Evolutionary conservation across 2,888 invertebrate genomes (phyloP).

Genomic region (Harmothoe impar): DNA sequence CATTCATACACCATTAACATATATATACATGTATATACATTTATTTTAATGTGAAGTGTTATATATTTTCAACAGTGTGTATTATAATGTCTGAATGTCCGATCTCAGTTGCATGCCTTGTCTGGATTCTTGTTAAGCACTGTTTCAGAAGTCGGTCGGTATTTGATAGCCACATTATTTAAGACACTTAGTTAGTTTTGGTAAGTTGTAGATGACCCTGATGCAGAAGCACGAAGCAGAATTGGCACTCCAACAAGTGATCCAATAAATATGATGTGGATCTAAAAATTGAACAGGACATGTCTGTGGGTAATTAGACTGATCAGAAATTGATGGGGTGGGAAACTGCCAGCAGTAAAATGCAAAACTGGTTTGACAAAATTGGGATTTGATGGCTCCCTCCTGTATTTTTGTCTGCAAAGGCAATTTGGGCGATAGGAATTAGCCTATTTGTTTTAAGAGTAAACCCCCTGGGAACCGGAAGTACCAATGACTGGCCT

Average conservation of each 20-base stretch:
- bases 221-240: too few relatives aligned
- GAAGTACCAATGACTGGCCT: not conserved
- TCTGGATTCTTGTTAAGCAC: too few relatives aligned
- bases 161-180: too few relatives aligned
- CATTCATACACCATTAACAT: too few relatives aligned
- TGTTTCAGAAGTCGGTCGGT: too few relatives aligned
- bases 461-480: not conserved
- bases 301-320: not conserved
- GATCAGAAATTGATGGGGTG: slow-evolving; percentile 13
- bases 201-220: too few relatives aligned
- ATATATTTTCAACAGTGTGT: too few relatives aligned
- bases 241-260: not conserved
- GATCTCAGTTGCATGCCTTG: too few relatives aligned
- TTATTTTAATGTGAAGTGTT: too few relatives aligned
- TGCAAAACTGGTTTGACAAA: not conserved
- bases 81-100: too few relatives aligned
- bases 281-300: not conserved
- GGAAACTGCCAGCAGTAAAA: not conserved
- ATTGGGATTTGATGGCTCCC: not conserved
- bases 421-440: not conserved
- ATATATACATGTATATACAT: too few relatives aligned
- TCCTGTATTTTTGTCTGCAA: not conserved
- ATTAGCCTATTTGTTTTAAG: slow-evolving; percentile 42
- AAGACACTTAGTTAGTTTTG: too few relatives aligned
- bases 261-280: not conserved